These are phyloP conservation scores for Cyclargus thomasi DNA, from an alignment of 1,140 invertebrate species.

Conservation along the genomic window DNA sequence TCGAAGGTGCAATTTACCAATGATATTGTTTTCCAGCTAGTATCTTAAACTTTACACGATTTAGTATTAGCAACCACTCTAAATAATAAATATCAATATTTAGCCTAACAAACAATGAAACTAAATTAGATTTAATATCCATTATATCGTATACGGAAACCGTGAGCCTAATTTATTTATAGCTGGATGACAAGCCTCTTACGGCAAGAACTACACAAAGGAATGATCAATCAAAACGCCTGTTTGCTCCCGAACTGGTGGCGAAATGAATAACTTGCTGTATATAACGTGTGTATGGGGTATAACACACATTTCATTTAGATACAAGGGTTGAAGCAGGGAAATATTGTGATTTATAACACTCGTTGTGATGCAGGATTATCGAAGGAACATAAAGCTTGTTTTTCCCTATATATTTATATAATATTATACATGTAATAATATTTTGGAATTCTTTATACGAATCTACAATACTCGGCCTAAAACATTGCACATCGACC, in stretches of 20 bases:
- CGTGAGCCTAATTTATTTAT: not conserved
- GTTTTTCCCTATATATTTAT: too few species aligned
- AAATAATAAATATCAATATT: too few species aligned
- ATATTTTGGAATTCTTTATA: too few species aligned
- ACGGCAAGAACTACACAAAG: slow-evolving; percentile 2
- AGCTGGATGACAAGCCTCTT: not conserved
- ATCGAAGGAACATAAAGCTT: not conserved
- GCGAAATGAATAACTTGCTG: not conserved
- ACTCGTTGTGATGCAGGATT: not conserved
- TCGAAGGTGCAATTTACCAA: too few species aligned
- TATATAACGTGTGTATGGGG: not conserved
- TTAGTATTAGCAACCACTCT: too few species aligned
- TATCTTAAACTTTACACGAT: too few species aligned
- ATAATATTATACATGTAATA: too few species aligned
- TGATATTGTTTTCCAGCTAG: too few species aligned
- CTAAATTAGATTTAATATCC: not conserved
- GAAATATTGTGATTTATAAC: not conserved
- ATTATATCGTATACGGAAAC: not conserved
- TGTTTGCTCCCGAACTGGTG: not conserved
- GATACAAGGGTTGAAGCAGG: not conserved
- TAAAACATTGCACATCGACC: too few species aligned
- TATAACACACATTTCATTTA: not conserved
- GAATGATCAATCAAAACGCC: not conserved
- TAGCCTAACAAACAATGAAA: too few species aligned
- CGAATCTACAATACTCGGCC: too few species aligned